Conservation (phyloP, 2,797 vertebrate genomes). For the Catharus ustulatus region DNA sequence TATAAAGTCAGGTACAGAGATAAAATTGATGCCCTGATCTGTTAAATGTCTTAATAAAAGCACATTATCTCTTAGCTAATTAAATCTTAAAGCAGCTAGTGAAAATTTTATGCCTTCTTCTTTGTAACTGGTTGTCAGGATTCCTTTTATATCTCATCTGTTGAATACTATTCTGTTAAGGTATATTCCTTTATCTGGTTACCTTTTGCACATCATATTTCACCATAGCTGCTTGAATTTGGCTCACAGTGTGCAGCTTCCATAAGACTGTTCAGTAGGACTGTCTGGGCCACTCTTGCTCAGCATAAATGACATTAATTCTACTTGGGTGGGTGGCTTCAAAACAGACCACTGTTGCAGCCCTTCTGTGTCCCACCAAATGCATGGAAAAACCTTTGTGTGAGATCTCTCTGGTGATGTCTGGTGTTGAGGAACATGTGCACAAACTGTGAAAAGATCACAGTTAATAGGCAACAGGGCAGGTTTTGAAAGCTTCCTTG, state of each 20-base stretch:
- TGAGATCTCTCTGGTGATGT: neutral
- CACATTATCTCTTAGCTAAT: conserved; percentile 38
- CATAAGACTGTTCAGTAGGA: neutral
- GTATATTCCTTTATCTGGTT: neutral
- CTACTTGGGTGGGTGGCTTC: neutral
- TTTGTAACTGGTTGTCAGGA: neutral
- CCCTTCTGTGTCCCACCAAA: neutral
- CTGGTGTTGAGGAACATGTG: neutral
- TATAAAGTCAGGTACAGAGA: conserved; percentile 10
- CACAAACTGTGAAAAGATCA: neutral
- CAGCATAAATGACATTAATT: neutral
- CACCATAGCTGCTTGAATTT: neutral
- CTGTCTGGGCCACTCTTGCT: neutral
- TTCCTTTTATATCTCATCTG: conserved; percentile 11
- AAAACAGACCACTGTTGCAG: neutral
- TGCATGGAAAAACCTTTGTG: neutral
- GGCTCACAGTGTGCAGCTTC: neutral
- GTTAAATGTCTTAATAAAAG: conserved; percentile 24
- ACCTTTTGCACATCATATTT: neutral
- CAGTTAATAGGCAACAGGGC: neutral
- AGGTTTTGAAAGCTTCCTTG: neutral
- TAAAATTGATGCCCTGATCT: conserved; percentile 9
- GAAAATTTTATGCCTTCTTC: neutral
- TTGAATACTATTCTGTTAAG: neutral
- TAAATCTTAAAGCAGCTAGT: conserved; percentile 2